Conservation (phyloP, 2,113 vertebrate genomes). For the Amazona guildingii region DNA sequence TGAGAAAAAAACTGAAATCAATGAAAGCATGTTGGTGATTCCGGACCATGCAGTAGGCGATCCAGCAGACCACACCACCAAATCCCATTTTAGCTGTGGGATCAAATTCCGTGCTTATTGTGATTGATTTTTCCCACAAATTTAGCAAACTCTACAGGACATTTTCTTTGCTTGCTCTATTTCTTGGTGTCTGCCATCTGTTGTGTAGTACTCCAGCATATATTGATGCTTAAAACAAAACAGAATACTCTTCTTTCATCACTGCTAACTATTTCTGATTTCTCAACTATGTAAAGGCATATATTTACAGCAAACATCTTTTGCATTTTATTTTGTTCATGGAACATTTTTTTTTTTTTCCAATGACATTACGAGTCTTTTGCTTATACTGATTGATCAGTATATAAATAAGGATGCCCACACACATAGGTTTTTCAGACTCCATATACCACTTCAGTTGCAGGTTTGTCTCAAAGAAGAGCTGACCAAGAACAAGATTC, state of each 20-base stretch:
- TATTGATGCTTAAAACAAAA: background rate
- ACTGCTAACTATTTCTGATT: background rate
- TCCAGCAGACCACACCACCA: accelerated
- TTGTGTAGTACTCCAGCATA: background rate
- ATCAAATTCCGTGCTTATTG: background rate
- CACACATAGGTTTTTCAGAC: background rate
- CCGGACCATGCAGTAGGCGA: background rate
- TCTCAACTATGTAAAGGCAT: background rate
- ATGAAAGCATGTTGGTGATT: background rate
- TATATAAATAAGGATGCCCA: background rate
- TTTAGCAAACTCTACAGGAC: background rate
- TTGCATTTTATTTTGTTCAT: background rate
- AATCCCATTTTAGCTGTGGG: background rate
- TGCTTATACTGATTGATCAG: background rate
- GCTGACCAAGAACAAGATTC: background rate
- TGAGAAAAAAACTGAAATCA: background rate
- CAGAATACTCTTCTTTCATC: background rate
- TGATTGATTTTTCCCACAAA: background rate
- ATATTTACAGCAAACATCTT: background rate
- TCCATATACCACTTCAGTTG: background rate
- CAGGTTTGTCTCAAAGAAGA: background rate
- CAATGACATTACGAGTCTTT: background rate
- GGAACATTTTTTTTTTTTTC: background rate
- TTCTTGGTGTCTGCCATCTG: background rate
- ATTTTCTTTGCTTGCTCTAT: background rate